A percentile compares a stretch with the other conserved stretches of the same genome.
Conservation (phyloP, 2,888 invertebrate species). For the Gasteruption jaculator region DNA sequence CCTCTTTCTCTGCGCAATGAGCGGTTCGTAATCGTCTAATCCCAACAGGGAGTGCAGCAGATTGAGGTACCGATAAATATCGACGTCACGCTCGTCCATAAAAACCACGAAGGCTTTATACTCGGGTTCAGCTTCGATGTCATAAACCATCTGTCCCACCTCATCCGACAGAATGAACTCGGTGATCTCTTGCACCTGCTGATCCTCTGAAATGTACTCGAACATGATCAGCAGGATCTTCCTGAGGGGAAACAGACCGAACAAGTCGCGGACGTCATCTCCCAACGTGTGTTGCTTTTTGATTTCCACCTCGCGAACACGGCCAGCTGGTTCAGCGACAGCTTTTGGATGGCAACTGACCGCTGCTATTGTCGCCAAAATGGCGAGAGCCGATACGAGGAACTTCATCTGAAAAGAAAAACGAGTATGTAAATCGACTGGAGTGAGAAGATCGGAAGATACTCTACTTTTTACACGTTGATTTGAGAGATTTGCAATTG, state of each 20-base stretch:
- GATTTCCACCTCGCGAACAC: no score
- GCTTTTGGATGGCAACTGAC: no score
- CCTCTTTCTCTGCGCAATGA: no score
- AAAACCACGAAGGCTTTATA: slow-evolving; percentile 24
- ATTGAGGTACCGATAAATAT: slow-evolving; percentile 26
- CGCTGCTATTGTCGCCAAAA: no score
- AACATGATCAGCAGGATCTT: slow-evolving; percentile 10
- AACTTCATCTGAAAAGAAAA: no score
- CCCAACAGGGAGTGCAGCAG: slow-evolving; percentile 26
- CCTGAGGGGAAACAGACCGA: slow-evolving; percentile 18
- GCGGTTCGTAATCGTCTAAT: background rate
- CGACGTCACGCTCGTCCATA: slow-evolving; percentile 28
- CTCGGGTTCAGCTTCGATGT: slow-evolving; percentile 30
- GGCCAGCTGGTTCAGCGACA: no score
- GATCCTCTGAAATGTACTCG: slow-evolving; percentile 17
- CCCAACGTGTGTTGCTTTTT: no score
- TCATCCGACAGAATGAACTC: slow-evolving; percentile 25
- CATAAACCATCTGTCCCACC: slow-evolving; percentile 25
- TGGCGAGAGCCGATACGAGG: no score
- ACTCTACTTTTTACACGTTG: no score
- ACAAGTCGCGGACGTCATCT: slow-evolving; percentile 11
- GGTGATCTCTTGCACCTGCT: slow-evolving; percentile 24
- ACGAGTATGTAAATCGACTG: no score
- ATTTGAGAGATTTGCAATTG: no score
- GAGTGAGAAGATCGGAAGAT: no score